A percentile compares a stretch with the other conserved stretches of the same genome.
Conservation (phyloP, 2,888 invertebrate species). For the Drepana falcataria region DNA sequence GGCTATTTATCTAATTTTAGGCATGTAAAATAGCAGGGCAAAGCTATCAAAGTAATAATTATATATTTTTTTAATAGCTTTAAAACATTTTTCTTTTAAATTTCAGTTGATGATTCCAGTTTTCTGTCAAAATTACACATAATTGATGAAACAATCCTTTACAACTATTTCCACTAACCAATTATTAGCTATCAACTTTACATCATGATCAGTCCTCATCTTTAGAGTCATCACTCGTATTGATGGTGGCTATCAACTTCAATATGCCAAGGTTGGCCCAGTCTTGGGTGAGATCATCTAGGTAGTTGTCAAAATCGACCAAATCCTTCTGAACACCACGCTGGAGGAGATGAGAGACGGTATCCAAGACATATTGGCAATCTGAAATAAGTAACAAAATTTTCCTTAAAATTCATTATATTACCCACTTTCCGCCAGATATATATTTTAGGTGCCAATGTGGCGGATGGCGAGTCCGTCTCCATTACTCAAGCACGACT, state of each 20-base stretch:
- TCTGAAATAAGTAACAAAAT: conserved; percentile 39
- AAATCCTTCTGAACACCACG: conserved; percentile 86
- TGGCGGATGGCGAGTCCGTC: too few species aligned
- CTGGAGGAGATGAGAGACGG: conserved; percentile 85
- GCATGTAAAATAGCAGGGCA: too few species aligned
- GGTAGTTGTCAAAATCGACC: conserved; percentile 98
- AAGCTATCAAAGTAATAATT: too few species aligned
- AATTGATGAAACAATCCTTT: neutral
- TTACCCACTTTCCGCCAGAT: too few species aligned
- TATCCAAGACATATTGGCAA: conserved; percentile 74
- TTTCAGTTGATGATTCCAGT: too few species aligned
- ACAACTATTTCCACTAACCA: neutral
- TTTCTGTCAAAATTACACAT: too few species aligned
- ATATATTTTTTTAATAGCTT: too few species aligned
- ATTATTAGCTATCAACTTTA: conserved; percentile 2
- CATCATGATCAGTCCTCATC: conserved; percentile 17
- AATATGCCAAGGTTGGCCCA: conserved; percentile 88
- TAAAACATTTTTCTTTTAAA: too few species aligned
- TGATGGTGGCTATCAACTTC: conserved; percentile 57
- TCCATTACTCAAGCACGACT: too few species aligned
- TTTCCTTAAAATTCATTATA: too few species aligned
- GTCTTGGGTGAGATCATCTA: conserved; percentile 92
- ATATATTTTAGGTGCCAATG: too few species aligned
- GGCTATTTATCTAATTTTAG: too few species aligned
- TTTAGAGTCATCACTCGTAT: conserved; percentile 24